Percentiles rank a stretch among this genome's conserved stretches.
These are phyloP conservation scores for Neoseiulus cucumeris DNA, from an alignment of 1,140 invertebrate species.

Conservation along the genomic window DNA sequence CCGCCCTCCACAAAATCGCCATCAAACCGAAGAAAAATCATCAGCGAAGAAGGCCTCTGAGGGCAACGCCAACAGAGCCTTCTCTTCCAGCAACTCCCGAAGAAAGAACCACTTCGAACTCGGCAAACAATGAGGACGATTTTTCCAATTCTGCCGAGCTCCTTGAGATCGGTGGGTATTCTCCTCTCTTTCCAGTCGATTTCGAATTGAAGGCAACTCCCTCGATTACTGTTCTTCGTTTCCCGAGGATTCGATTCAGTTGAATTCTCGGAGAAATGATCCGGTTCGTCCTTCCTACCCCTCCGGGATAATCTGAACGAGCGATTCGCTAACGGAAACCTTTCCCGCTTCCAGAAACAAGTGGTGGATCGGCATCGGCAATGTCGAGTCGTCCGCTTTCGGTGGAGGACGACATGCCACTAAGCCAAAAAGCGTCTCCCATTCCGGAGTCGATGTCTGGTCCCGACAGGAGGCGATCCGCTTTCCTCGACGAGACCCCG, in stretches of 20 bases:
- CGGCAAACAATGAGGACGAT: not conserved
- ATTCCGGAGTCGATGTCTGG: not conserved
- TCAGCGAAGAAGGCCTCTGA: slow-evolving; percentile 1
- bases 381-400: not conserved
- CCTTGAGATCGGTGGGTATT: not conserved
- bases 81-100: slow-evolving; percentile 3
- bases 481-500: slow-evolving; percentile 1
- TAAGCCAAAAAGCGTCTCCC: slow-evolving; percentile 5
- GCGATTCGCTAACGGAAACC: too few relatives aligned
- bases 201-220: too few relatives aligned
- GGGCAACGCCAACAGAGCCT: slow-evolving; percentile 2
- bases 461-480: not conserved
- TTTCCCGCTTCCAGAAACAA: not conserved
- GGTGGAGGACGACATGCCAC: not conserved
- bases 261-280: too few relatives aligned
- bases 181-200: too few relatives aligned
- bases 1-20: slow-evolving; percentile 4
- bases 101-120: not conserved
- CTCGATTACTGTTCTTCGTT: too few relatives aligned
- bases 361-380: not conserved
- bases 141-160: not conserved
- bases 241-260: too few relatives aligned
- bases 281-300: too few relatives aligned
- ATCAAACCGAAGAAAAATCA: slow-evolving; percentile 9
- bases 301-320: too few relatives aligned